These are phyloP conservation scores for Rhinichthys osculus DNA, from an alignment of 2,797 vertebrate species.

Conservation along the genomic window DNA sequence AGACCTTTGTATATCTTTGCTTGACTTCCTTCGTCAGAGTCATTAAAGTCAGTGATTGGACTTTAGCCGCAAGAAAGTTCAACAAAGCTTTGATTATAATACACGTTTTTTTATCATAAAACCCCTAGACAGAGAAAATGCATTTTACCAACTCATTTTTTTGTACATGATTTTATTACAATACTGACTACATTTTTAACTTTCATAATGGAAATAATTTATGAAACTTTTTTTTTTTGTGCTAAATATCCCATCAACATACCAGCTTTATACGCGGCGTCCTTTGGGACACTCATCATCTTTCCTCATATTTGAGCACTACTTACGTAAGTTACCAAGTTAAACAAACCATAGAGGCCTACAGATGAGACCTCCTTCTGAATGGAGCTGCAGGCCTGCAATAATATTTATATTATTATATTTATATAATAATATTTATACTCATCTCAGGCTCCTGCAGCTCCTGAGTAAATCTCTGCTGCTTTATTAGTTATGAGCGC, in stretches of 20 bases:
- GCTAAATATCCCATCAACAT: not conserved
- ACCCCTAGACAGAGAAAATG: not conserved
- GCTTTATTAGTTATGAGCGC: slow-evolving; percentile 59
- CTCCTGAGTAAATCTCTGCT: slow-evolving; percentile 65
- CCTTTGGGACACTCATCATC: slow-evolving; percentile 60
- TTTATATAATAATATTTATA: slow-evolving; percentile 75
- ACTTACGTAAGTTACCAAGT: slow-evolving; percentile 73
- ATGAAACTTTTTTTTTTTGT: not conserved
- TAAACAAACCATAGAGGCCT: slow-evolving; percentile 68
- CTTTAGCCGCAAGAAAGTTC: not conserved
- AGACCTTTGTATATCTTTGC: not conserved
- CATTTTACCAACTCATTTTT: not conserved
- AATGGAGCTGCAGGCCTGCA: slow-evolving; percentile 65
- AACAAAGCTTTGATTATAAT: not conserved
- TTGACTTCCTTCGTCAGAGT: not conserved
- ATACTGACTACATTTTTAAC: not conserved
- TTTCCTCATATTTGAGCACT: slow-evolving; percentile 65
- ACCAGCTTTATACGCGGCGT: slow-evolving; percentile 22
- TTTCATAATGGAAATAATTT: not conserved
- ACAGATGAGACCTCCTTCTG: slow-evolving; percentile 67
- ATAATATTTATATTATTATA: slow-evolving; percentile 74
- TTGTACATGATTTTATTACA: not conserved
- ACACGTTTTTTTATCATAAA: not conserved
- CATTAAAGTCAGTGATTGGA: not conserved
- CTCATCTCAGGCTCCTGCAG: slow-evolving; percentile 70